A percentile compares a stretch with the other conserved stretches of the same genome.
These are phyloP conservation scores for Proterorhinus semilunaris DNA, from an alignment of 2,113 vertebrate genomes.

Conservation along the genomic window DNA sequence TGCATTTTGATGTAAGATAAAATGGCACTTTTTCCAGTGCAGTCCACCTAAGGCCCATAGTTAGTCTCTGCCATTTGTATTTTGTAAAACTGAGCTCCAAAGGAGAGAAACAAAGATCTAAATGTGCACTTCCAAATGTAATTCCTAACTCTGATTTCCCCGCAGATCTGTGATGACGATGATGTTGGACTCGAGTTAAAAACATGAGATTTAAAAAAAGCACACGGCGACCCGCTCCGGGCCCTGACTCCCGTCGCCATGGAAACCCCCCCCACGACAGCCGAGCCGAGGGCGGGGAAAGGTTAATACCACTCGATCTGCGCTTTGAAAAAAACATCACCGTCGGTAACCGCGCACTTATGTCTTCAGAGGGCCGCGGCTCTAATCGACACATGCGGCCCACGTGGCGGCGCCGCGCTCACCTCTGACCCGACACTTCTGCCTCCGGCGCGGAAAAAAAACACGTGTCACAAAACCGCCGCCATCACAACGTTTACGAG, in stretches of 20 bases:
- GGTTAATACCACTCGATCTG: conserved; percentile 49
- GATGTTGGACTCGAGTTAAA: background rate
- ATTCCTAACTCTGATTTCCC: too few relatives aligned
- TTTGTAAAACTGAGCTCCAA: too few relatives aligned
- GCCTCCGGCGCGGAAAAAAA: background rate
- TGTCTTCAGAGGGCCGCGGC: conserved; percentile 10
- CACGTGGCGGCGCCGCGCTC: background rate
- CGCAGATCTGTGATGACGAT: background rate
- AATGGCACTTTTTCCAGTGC: too few relatives aligned
- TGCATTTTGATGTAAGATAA: too few relatives aligned
- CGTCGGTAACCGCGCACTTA: conserved; percentile 26
- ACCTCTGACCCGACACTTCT: background rate
- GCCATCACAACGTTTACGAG: background rate
- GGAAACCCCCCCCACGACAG: conserved; percentile 38
- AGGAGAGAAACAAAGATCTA: too few relatives aligned
- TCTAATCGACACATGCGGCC: background rate
- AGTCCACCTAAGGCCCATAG: too few relatives aligned
- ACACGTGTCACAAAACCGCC: background rate
- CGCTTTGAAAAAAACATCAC: conserved; percentile 26
- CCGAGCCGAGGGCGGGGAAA: conserved; percentile 41
- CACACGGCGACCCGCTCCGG: background rate
- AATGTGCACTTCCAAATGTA: too few relatives aligned
- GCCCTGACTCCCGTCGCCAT: conserved; percentile 46
- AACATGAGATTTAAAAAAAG: background rate
- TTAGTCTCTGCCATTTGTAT: too few relatives aligned